A percentile compares a stretch with the other conserved stretches of the same genome.
Conservation (phyloP, 2,888 invertebrate species). For the Phalangium opilio region DNA sequence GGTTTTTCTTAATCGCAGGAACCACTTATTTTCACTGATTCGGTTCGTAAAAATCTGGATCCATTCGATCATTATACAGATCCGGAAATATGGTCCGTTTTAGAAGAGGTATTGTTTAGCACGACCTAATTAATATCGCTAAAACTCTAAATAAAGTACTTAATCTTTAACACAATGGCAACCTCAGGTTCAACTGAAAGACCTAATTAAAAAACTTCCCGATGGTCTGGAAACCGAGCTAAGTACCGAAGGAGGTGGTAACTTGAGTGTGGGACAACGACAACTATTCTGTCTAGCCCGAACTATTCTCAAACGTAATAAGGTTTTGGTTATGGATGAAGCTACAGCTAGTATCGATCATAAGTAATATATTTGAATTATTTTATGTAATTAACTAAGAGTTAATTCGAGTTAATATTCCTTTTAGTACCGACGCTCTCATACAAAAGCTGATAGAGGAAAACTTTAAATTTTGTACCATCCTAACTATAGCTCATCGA, state of each 20-base stretch:
- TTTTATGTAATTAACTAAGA: no score
- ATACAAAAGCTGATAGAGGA: slow-evolving; percentile 67
- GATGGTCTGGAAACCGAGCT: slow-evolving; percentile 53
- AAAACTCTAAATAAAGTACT: no score
- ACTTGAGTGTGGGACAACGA: slow-evolving; percentile 76
- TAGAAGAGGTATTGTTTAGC: slow-evolving; percentile 63
- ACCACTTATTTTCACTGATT: slow-evolving; percentile 72
- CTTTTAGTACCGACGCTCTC: slow-evolving; percentile 35
- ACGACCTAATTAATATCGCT: no score
- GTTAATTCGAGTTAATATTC: no score
- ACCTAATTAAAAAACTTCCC: slow-evolving; percentile 44
- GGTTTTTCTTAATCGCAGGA: slow-evolving; percentile 41
- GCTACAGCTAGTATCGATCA: slow-evolving; percentile 88
- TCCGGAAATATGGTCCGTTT: slow-evolving; percentile 59
- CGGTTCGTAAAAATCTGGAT: slow-evolving; percentile 73
- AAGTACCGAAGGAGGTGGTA: slow-evolving; percentile 54
- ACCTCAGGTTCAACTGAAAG: slow-evolving; percentile 57
- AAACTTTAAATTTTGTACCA: slow-evolving; percentile 53
- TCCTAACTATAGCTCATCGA: slow-evolving; percentile 32
- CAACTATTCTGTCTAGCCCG: slow-evolving; percentile 78
- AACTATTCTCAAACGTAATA: slow-evolving; percentile 67
- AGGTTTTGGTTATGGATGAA: slow-evolving; percentile 72
- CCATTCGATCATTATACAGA: slow-evolving; percentile 70
- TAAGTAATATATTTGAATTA: no score
- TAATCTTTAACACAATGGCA: no score